A percentile compares a stretch with the other conserved stretches of the same genome.
Evolutionary conservation across 2,113 vertebrate species (phyloP).

Genomic region (Hydrolagus affinis): DNA sequence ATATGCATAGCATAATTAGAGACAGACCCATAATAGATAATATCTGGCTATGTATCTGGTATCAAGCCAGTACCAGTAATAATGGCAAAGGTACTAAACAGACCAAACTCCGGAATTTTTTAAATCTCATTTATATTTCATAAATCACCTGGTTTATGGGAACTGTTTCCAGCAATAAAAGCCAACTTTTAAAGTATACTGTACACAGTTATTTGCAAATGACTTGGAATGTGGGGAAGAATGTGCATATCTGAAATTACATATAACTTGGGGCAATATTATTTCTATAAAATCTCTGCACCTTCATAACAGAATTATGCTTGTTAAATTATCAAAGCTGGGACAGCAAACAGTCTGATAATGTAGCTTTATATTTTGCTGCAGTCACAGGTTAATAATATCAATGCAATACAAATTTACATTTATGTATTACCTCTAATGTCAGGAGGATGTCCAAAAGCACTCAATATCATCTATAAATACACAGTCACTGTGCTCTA

Average conservation of each 20-base stretch:
- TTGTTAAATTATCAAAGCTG: too few relatives aligned
- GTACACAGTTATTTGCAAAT: neutral
- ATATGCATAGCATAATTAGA: neutral
- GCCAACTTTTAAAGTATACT: neutral
- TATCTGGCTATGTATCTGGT: neutral
- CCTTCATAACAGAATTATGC: too few relatives aligned
- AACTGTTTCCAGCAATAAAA: neutral
- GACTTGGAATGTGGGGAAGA: neutral
- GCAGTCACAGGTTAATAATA: too few relatives aligned
- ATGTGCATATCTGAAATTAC: neutral
- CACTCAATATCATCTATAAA: too few relatives aligned
- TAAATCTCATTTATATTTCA: conserved; percentile 1
- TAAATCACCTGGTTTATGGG: neutral
- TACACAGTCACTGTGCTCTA: too few relatives aligned
- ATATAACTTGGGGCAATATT: too few relatives aligned
- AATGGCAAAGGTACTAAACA: neutral
- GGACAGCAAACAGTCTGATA: too few relatives aligned
- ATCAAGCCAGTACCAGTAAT: neutral
- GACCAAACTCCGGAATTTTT: neutral
- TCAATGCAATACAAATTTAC: too few relatives aligned
- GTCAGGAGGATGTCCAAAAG: too few relatives aligned
- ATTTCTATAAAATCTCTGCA: too few relatives aligned
- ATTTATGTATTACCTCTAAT: too few relatives aligned
- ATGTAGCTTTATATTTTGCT: too few relatives aligned
- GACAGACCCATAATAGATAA: neutral